A percentile compares a stretch with the other conserved stretches of the same genome.
Evolutionary conservation across 2,888 invertebrate species (phyloP).

Genomic region (Sthenelais limicola): DNA sequence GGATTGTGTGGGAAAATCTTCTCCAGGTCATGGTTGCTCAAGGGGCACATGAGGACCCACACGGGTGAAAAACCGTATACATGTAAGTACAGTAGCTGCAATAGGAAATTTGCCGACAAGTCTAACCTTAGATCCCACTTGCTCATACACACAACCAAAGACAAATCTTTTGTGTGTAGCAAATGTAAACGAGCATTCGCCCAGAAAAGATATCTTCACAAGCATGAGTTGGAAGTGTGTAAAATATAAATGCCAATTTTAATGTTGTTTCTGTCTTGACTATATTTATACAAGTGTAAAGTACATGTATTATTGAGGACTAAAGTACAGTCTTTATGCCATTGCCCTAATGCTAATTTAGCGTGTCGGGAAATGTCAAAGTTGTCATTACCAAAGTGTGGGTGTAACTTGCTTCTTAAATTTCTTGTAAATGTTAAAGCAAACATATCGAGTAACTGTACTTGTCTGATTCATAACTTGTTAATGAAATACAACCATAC

Average conservation of each 20-base stretch:
- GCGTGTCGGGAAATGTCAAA: no score
- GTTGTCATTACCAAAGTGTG: no score
- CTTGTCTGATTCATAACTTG: no score
- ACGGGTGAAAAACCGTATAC: slow-evolving; percentile 69
- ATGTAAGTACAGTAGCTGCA: slow-evolving; percentile 63
- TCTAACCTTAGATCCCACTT: slow-evolving; percentile 69
- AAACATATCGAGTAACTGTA: no score
- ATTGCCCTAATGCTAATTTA: no score
- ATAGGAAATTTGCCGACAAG: slow-evolving; percentile 69
- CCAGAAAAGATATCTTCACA: slow-evolving; percentile 70
- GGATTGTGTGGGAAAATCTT: slow-evolving; percentile 66
- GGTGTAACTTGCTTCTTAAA: no score
- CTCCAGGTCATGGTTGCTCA: slow-evolving; percentile 69
- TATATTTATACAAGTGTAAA: no score
- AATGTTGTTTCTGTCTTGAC: no score
- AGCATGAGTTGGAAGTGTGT: slow-evolving; percentile 70
- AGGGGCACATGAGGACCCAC: slow-evolving; percentile 70
- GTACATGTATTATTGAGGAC: no score
- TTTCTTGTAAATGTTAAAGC: no score
- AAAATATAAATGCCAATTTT: slow-evolving; percentile 45
- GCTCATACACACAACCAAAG: slow-evolving; percentile 65
- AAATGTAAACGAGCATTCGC: slow-evolving; percentile 69
- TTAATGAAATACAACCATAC: no score
- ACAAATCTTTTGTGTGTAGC: slow-evolving; percentile 63
- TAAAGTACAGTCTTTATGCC: no score